Percentiles rank a stretch among this genome's conserved stretches.
phyloP scores from a whole-genome alignment of 2,888 invertebrate genomes.

The Polyommatus iphigenia region DNA sequence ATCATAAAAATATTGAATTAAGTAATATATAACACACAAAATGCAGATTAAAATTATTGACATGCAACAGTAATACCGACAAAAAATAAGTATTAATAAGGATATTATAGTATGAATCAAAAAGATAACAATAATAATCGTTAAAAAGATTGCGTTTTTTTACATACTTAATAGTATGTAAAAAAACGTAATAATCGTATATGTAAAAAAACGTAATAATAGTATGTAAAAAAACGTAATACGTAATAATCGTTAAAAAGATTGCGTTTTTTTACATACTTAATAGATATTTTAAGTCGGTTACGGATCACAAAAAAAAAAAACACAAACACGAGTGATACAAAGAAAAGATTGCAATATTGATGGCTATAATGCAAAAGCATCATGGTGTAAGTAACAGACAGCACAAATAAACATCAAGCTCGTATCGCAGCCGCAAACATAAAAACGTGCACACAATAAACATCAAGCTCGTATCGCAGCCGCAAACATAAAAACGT shows the following conservation, averaged over 20 bases:
- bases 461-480: not conserved
- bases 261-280: not conserved
- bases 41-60: not conserved
- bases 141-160: too few species aligned
- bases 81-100: too few species aligned
- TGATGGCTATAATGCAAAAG: not conserved
- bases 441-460: slow-evolving; percentile 27
- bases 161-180: too few species aligned
- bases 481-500: slow-evolving; percentile 30
- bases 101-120: too few species aligned
- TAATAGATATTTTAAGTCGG: not conserved
- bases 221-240: too few species aligned
- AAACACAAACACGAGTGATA: not conserved
- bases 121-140: too few species aligned
- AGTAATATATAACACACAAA: not conserved
- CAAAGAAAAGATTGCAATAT: not conserved
- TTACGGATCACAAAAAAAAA: not conserved
- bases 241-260: too few species aligned
- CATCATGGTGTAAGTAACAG: not conserved
- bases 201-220: too few species aligned
- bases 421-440: not conserved
- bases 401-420: not conserved
- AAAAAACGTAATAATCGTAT: too few species aligned
- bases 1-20: not conserved
- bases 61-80: not conserved